These are phyloP conservation scores for Netta rufina DNA, from an alignment of 2,797 vertebrate genomes.

Conservation along the genomic window DNA sequence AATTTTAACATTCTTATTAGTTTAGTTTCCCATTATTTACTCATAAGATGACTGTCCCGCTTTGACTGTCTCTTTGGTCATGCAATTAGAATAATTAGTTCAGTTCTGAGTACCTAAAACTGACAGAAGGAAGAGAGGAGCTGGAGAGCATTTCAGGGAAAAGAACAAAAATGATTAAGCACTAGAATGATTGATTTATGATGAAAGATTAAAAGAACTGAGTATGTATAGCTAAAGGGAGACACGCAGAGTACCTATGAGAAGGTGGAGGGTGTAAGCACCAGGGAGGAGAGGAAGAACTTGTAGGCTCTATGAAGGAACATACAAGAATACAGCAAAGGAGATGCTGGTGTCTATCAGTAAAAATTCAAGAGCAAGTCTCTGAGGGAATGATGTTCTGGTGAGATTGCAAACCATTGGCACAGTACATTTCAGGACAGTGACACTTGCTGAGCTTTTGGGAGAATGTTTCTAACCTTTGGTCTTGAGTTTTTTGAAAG, in stretches of 20 bases:
- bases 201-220: conserved; percentile 65
- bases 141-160: not conserved
- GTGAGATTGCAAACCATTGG: not conserved
- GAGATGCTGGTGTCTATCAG: not conserved
- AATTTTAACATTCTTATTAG: not conserved
- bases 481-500: not conserved
- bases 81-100: not conserved
- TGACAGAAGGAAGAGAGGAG: not conserved
- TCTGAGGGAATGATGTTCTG: not conserved
- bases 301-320: not conserved
- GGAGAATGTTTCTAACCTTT: not conserved
- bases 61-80: not conserved
- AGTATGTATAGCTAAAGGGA: conserved; percentile 73
- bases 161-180: conserved; percentile 42
- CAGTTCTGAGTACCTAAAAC: not conserved
- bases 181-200: conserved; percentile 71
- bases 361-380: not conserved
- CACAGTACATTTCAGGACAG: not conserved
- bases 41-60: not conserved
- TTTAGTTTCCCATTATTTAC: not conserved
- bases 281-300: not conserved
- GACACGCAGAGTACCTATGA: conserved; percentile 54
- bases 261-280: conserved; percentile 24
- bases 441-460: not conserved
- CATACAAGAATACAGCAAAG: not conserved